Evolutionary conservation across 1,140 invertebrate genomes (phyloP).

Genomic region (Oryctes rhinoceros): DNA sequence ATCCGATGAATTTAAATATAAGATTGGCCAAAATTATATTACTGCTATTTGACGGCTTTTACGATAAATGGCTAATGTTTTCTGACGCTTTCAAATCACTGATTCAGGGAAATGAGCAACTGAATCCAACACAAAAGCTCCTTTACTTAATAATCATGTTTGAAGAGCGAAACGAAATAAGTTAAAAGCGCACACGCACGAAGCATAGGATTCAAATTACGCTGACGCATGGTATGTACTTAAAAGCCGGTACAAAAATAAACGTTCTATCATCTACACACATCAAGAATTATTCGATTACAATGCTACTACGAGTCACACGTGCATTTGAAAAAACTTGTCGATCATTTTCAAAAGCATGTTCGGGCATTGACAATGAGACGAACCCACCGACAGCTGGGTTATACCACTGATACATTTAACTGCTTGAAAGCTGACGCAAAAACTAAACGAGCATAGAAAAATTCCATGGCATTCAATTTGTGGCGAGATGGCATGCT

Average conservation of each 20-base stretch:
- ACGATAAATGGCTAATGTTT: slow-evolving; percentile 55
- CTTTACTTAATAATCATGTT: slow-evolving; percentile 54
- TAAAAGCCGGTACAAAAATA: slow-evolving; percentile 58
- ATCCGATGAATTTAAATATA: slow-evolving; percentile 25
- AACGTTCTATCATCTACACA: slow-evolving; percentile 54
- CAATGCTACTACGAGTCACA: slow-evolving; percentile 27
- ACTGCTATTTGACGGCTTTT: slow-evolving; percentile 53
- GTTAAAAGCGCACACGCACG: slow-evolving; percentile 54
- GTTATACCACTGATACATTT: slow-evolving; percentile 44
- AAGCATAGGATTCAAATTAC: slow-evolving; percentile 57
- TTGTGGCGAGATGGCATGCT: too few species aligned
- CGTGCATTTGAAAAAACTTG: slow-evolving; percentile 3
- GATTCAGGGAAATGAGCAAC: slow-evolving; percentile 50
- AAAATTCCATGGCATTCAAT: slow-evolving; percentile 37
- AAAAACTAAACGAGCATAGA: slow-evolving; percentile 41
- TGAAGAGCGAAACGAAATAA: slow-evolving; percentile 53
- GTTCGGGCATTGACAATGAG: slow-evolving; percentile 38
- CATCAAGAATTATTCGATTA: slow-evolving; percentile 10
- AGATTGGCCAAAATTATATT: slow-evolving; percentile 53
- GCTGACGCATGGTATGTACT: slow-evolving; percentile 56
- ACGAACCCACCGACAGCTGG: slow-evolving; percentile 42
- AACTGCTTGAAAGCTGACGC: slow-evolving; percentile 38
- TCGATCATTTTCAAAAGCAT: slow-evolving; percentile 23
- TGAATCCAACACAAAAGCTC: slow-evolving; percentile 54
- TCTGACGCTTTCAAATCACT: slow-evolving; percentile 52